Evolutionary conservation across 2,797 vertebrate species (phyloP), one percentile per base, ranked within the genome.

Genomic region (Xiphorhynchus erythropygius): DNA sequence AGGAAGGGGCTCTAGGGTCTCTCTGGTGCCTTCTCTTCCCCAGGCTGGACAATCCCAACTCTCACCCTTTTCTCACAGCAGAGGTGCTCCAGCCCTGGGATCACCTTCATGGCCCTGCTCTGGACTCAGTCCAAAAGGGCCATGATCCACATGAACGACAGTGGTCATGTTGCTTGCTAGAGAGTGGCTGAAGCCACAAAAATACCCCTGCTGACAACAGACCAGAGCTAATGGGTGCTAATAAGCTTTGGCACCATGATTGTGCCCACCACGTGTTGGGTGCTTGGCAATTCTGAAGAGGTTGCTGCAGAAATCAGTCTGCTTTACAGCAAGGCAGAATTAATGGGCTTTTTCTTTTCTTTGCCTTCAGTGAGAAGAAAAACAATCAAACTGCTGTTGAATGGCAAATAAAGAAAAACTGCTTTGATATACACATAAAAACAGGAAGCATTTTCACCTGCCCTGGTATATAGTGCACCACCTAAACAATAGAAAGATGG

Each of bases 191-290:
- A 62, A 85, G 21, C 33, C 4, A 1, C 13, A 46, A 57, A 91
- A 83, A 35, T 28, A 22, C 8, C 25, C 46, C 60, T 5, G 4
- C 10, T 2, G 3, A 2, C 1, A 15, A 15, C 60, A 57, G 13
- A 24, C 30, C 68, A 76, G n/a, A 35, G 30, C 27, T 3, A 52
- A 50, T 9, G 70, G 59, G 35, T 44, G 32, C 67, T 47, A 12
- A 23, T 22, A 80, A 50, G 12, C 12, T 74, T 53, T 25, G 33
- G 30, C 84, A 74, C 49, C 25, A 37, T 52, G 69, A 53, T 75
- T 10, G 0, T 18, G 33, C 39, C 46, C 63, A 44, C 22, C 7
- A 0, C 0, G 0, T n/a, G 32, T 32, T 0, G 0, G 30, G 17
- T 33, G 47, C 49, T 88, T 53, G 76, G 74, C 21, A 64, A 5